Conservation (phyloP, 2,888 invertebrate species). For the Pheosia gnoma region DNA sequence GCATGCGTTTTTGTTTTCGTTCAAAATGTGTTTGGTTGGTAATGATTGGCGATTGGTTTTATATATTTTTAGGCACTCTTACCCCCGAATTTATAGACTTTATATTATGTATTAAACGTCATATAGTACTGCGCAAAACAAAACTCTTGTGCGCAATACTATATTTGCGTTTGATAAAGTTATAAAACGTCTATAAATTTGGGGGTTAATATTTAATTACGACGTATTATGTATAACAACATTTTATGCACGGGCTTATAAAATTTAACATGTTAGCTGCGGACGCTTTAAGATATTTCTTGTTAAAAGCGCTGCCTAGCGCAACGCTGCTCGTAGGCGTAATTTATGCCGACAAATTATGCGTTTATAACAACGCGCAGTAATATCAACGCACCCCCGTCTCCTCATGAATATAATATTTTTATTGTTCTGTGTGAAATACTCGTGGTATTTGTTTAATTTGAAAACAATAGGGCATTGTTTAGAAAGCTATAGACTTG, state of each 20-base stretch:
- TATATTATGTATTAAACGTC: no score
- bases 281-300: no score
- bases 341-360: conserved; percentile 43
- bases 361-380: conserved; percentile 46
- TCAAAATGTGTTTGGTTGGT: background rate
- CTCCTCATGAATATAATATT: conserved; percentile 38
- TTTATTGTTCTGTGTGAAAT: conserved; percentile 33
- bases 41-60: background rate
- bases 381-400: conserved; percentile 32
- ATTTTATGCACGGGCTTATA: no score
- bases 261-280: no score
- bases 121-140: no score
- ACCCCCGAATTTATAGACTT: no score
- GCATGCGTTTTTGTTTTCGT: conserved; percentile 11
- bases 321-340: conserved; percentile 28
- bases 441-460: conserved; percentile 23
- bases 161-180: no score
- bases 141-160: no score
- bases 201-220: no score
- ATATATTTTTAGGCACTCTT: no score
- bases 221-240: no score
- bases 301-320: background rate
- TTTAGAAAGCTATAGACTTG: background rate
- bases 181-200: no score
- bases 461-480: conserved; percentile 16